Evolutionary conservation across 1,140 invertebrate genomes (phyloP), one percentile per base, ranked within the genome.

Genomic region (Probaryconus sp.): DNA sequence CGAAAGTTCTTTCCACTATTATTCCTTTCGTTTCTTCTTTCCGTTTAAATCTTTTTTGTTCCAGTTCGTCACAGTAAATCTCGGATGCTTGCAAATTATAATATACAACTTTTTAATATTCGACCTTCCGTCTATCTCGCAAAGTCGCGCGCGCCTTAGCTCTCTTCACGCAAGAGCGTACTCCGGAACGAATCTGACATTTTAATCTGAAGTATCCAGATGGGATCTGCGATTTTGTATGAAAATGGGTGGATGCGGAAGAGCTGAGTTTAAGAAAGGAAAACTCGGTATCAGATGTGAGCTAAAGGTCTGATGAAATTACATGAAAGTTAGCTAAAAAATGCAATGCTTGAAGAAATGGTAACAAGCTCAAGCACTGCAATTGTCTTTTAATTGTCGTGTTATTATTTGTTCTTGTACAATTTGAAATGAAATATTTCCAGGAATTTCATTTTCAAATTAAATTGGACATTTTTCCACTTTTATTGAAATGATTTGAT

Each of bases 191-290:
- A 84, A 85, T 83, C 80, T 86, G 85, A 87, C 85, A 77, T 86
- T 86, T 87, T 84, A 86, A 87, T 87, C 83, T 87, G 81, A 81
- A 85, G 83, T 81, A 85, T 83, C 82, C 82, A 86, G 83, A 87
- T 87, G 84, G 78, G 83, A 81, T 86, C 81, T 73, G 70, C 58
- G 70, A 78, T 78, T 78, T 71, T 71, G 65, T 65, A 75, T 65
- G 76, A 61, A 76, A 65, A 68, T 38, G 64, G 65, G 55, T 58
- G 45, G 60, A 68, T 33, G 55, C 63, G 56, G 63, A 65, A 63
- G 63, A 68, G 58, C 14, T 24, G 61, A 71, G 50, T 64, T 64
- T 69, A 53, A 50, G 69, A 70, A 77, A 70, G 51, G 45, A 51
- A 70, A 70, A 65, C 33, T 65, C 61, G 43, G 58, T 63, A 45